Conservation (phyloP, 2,888 invertebrate species). For the Bembecia ichneumoniformis region DNA sequence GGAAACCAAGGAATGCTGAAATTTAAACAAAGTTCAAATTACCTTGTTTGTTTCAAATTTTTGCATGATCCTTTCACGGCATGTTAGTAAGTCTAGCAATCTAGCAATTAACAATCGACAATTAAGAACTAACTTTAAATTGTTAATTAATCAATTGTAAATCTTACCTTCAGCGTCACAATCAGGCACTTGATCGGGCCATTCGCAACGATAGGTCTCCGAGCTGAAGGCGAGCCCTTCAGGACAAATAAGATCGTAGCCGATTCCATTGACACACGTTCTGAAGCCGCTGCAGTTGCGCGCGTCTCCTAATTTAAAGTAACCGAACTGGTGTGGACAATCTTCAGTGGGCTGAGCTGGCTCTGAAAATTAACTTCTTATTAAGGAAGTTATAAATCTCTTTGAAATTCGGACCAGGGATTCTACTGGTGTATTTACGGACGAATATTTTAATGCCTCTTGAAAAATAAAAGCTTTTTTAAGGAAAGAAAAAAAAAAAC, state of each 20-base stretch:
- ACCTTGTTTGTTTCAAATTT: not conserved
- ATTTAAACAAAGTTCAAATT: constrained; percentile 13
- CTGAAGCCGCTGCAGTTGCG: constrained; percentile 83
- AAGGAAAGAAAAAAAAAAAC: no score
- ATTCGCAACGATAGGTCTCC: constrained; percentile 83
- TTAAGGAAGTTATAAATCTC: not conserved
- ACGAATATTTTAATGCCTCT: no score
- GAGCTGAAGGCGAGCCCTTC: constrained; percentile 86
- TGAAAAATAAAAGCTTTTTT: no score
- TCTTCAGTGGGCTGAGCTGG: constrained; percentile 80
- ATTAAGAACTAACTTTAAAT: not conserved
- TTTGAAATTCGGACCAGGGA: no score
- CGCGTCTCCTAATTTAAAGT: constrained; percentile 77
- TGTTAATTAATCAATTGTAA: not conserved
- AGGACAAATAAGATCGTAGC: constrained; percentile 82
- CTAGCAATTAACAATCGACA: not conserved
- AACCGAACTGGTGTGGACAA: constrained; percentile 88
- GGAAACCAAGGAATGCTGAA: constrained; percentile 83
- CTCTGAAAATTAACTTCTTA: constrained; percentile 54
- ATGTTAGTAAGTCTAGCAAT: no score
- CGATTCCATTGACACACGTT: constrained; percentile 86
- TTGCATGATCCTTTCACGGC: no score
- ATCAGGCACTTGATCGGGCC: constrained; percentile 87
- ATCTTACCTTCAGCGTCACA: constrained; percentile 84
- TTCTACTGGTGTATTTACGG: no score